A percentile compares a stretch with the other conserved stretches of the same genome.
phyloP scores from a whole-genome alignment of 1,140 invertebrate species.

The Saccostrea cuccullata region DNA sequence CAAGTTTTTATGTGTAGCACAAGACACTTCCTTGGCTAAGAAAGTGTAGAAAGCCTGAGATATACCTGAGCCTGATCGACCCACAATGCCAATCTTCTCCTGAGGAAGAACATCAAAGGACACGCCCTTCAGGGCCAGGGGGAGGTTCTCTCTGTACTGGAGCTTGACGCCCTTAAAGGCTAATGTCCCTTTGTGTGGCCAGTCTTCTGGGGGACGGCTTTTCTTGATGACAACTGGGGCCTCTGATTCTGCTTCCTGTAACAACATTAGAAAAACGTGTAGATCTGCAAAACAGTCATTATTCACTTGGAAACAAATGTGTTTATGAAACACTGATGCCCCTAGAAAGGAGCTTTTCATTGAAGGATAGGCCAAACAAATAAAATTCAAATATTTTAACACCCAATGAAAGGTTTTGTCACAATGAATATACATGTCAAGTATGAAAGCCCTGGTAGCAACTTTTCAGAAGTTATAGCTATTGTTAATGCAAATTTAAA shows the following conservation, averaged over 20 bases:
- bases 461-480: too few relatives aligned
- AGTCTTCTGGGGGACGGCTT: slow-evolving; percentile 77
- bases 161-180: slow-evolving; percentile 81
- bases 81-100: slow-evolving; percentile 83
- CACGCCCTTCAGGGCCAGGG: slow-evolving; percentile 80
- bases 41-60: slow-evolving; percentile 53
- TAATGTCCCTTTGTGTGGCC: slow-evolving; percentile 82
- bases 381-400: too few relatives aligned
- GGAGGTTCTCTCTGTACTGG: slow-evolving; percentile 80
- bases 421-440: too few relatives aligned
- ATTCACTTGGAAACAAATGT: not conserved
- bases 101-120: slow-evolving; percentile 81
- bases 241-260: slow-evolving; percentile 70
- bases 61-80: slow-evolving; percentile 80
- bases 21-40: too few relatives aligned
- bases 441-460: too few relatives aligned
- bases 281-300: not conserved
- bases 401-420: too few relatives aligned
- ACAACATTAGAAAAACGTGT: not conserved
- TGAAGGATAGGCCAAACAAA: too few relatives aligned
- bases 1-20: too few relatives aligned
- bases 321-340: not conserved
- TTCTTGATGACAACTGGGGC: slow-evolving; percentile 64
- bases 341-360: too few relatives aligned
- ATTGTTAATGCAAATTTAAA: too few relatives aligned